phyloP scores from a whole-genome alignment of 2,888 invertebrate species.

The Drosophila kokeensis region DNA sequence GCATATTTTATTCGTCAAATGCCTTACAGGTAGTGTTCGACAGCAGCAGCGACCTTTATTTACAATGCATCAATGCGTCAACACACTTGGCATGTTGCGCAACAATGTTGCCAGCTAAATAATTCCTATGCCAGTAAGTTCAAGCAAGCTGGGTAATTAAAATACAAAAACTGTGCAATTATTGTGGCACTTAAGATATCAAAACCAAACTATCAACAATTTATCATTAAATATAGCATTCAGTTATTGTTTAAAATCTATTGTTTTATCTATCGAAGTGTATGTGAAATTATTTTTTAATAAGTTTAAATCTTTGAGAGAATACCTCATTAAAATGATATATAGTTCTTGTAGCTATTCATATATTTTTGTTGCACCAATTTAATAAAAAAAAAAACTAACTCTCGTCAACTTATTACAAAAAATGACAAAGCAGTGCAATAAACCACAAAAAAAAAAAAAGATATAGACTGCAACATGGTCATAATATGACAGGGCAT shows the following conservation, averaged over 20 bases:
- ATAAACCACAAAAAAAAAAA: constrained; percentile 23
- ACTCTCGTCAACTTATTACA: constrained; percentile 23
- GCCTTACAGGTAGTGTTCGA: constrained; percentile 30
- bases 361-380: constrained; percentile 20
- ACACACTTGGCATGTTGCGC: constrained; percentile 30
- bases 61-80: constrained; percentile 33
- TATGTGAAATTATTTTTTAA: background rate
- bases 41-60: constrained; percentile 34
- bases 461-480: constrained; percentile 13
- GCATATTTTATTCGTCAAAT: constrained; percentile 59
- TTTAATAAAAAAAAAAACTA: constrained; percentile 15
- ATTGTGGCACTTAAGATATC: background rate
- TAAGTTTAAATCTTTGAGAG: background rate
- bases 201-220: background rate
- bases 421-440: constrained; percentile 24
- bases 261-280: background rate
- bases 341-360: background rate
- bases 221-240: background rate
- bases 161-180: background rate
- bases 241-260: background rate
- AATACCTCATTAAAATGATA: background rate
- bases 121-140: background rate
- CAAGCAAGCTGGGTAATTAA: constrained; percentile 2
- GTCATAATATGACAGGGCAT: constrained; percentile 34
- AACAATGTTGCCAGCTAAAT: constrained; percentile 33